A percentile compares a stretch with the other conserved stretches of the same genome.
These are phyloP conservation scores for Cyaniris semiargus DNA, from an alignment of 2,888 invertebrate species.

Conservation along the genomic window DNA sequence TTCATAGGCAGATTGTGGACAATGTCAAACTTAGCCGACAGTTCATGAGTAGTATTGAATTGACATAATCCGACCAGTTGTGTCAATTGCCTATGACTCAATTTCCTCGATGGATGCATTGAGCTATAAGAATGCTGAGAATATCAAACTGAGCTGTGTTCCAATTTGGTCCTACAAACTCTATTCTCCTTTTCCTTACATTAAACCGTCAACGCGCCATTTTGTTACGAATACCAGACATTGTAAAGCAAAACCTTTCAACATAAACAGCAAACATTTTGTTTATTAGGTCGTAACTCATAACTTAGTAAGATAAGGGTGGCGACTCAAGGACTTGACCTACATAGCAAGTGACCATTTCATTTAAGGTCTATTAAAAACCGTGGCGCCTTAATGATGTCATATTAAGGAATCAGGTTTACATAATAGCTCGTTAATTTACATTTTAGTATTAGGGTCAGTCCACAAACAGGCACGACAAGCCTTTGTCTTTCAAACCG, in stretches of 20 bases:
- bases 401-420: constrained; percentile 13
- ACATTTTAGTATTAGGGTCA: constrained; percentile 9
- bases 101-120: too few species aligned
- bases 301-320: constrained; percentile 1
- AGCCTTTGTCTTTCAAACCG: too few species aligned
- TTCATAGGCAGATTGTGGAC: too few species aligned
- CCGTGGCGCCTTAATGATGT: constrained; percentile 3
- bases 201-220: neutral
- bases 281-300: constrained; percentile 18
- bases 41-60: too few species aligned
- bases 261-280: neutral
- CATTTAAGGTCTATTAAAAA: constrained; percentile 8
- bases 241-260: neutral
- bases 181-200: too few species aligned
- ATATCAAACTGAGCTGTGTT: too few species aligned
- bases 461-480: neutral
- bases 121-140: too few species aligned
- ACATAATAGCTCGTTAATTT: constrained; percentile 24
- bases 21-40: too few species aligned
- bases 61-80: too few species aligned
- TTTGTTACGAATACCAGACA: neutral
- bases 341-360: constrained; percentile 4
- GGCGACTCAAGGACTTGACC: neutral
- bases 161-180: too few species aligned
- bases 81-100: too few species aligned